phyloP scores from a whole-genome alignment of 2,113 vertebrate species.

The Dolichotis patagonum region DNA sequence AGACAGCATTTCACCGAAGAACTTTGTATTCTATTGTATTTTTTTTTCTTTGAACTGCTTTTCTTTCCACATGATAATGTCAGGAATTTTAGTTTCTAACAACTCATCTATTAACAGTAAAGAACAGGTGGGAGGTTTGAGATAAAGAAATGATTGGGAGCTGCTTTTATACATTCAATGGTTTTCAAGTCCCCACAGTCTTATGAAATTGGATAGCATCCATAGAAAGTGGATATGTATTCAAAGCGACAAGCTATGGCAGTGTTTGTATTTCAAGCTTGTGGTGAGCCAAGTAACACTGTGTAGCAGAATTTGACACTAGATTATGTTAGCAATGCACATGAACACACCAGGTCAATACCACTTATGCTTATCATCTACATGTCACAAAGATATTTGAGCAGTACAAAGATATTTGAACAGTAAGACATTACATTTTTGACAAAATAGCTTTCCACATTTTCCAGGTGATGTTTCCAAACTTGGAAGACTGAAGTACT shows the following conservation, averaged over 20 bases:
- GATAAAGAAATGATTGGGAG: conserved; percentile 82
- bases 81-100: conserved; percentile 79
- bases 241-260: conserved; percentile 55
- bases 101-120: conserved; percentile 81
- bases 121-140: conserved; percentile 71
- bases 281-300: background rate
- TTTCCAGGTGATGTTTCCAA: conserved; percentile 51
- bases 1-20: conserved; percentile 63
- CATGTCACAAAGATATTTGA: conserved; percentile 40
- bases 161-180: conserved; percentile 64
- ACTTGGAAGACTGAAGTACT: background rate
- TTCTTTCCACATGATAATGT: conserved; percentile 78
- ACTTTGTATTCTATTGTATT: conserved; percentile 70
- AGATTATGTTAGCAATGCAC: background rate
- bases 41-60: conserved; percentile 60
- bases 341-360: background rate
- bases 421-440: conserved; percentile 8
- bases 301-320: conserved; percentile 42
- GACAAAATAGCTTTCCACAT: conserved; percentile 51
- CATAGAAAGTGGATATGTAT: conserved; percentile 69
- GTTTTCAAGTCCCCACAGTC: conserved; percentile 78
- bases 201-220: conserved; percentile 65
- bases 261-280: conserved; percentile 69
- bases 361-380: conserved; percentile 5
- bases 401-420: background rate